Percentiles rank a stretch among this genome's conserved stretches.
Evolutionary conservation across 2,888 invertebrate genomes (phyloP).

Genomic region (Apodemia mormo): DNA sequence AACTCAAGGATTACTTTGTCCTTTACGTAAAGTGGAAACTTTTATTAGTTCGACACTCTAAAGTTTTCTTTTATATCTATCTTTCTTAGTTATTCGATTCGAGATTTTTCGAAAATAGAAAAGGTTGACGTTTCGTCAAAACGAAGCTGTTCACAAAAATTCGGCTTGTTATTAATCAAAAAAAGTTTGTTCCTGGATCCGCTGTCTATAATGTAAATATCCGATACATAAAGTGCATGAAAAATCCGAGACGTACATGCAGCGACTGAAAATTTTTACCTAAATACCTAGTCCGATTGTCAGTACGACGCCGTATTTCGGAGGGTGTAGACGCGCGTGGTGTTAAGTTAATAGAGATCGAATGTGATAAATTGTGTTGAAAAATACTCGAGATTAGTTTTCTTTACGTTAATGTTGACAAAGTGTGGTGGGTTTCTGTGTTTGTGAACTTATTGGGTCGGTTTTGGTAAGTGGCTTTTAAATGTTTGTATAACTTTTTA

Average conservation of each 20-base stretch:
- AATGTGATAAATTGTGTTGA: background rate
- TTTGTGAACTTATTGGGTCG: background rate
- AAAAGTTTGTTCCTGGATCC: too few species aligned
- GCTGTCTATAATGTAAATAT: too few species aligned
- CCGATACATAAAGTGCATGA: background rate
- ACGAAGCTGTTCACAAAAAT: too few species aligned
- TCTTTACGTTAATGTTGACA: background rate
- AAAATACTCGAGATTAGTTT: background rate
- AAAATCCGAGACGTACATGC: background rate
- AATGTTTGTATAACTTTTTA: too few species aligned
- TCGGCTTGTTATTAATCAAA: too few species aligned
- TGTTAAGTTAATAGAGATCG: background rate
- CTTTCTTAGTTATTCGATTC: too few species aligned
- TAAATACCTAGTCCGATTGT: background rate
- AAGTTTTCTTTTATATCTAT: too few species aligned
- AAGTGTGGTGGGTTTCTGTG: background rate
- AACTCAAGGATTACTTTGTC: too few species aligned
- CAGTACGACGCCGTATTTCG: slow-evolving; percentile 2
- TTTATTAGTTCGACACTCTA: too few species aligned
- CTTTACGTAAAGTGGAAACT: too few species aligned
- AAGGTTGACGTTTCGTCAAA: too few species aligned
- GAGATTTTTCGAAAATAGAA: too few species aligned
- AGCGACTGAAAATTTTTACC: slow-evolving; percentile 6
- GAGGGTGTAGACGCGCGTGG: background rate
- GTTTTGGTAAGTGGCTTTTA: background rate